These are phyloP conservation scores for Antheraea yamamai DNA, from an alignment of 2,888 invertebrate species.

Conservation along the genomic window DNA sequence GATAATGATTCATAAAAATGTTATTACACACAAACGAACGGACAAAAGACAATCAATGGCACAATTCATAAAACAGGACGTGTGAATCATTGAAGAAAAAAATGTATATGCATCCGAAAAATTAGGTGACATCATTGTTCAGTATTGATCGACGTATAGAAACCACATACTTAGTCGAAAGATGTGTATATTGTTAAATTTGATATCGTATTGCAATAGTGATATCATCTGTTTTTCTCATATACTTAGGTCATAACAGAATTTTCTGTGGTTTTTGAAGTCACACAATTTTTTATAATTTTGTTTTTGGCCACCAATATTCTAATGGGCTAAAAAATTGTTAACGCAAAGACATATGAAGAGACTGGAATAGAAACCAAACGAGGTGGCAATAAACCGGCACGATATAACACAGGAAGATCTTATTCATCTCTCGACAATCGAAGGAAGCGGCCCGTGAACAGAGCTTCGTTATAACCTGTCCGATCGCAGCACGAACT, in stretches of 20 bases:
- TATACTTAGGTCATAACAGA: background rate
- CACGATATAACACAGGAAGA: conserved; percentile 51
- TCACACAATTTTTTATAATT: too few relatives aligned
- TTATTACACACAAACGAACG: conserved; percentile 6
- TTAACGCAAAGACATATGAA: background rate
- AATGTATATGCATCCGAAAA: conserved; percentile 10
- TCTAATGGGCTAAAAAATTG: background rate
- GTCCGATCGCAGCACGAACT: background rate
- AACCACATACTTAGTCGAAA: background rate
- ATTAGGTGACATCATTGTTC: conserved; percentile 6
- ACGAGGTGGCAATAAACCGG: background rate
- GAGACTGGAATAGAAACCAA: background rate
- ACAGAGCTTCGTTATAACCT: conserved; percentile 15
- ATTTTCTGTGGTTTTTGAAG: too few relatives aligned
- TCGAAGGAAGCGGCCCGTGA: conserved; percentile 62
- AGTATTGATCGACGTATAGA: background rate
- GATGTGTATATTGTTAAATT: background rate
- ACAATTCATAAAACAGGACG: conserved; percentile 53
- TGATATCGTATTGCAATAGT: background rate
- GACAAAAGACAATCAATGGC: conserved; percentile 51
- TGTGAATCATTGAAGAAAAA: conserved; percentile 52
- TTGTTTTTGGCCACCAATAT: too few relatives aligned
- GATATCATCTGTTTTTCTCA: background rate
- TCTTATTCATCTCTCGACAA: conserved; percentile 63
- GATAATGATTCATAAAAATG: conserved; percentile 55